phyloP scores from a whole-genome alignment of 2,888 invertebrate species.

The Archaeoteleia sp. region DNA sequence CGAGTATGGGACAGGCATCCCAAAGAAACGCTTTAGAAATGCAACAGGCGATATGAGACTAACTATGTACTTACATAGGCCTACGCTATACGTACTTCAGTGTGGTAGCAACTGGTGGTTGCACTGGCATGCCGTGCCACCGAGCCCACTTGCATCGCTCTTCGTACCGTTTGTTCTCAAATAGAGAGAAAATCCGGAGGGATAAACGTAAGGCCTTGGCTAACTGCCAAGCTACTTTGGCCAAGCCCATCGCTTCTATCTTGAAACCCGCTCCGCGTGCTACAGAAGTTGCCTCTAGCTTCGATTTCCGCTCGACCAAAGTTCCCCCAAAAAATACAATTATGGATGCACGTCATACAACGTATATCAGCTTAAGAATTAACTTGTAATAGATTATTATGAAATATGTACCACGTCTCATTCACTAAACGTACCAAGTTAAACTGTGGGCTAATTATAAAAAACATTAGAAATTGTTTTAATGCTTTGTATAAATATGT shows the following conservation, averaged over 20 bases:
- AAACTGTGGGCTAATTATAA: too few relatives aligned
- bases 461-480: too few relatives aligned
- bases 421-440: too few relatives aligned
- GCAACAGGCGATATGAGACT: conserved; percentile 73
- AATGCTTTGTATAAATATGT: too few relatives aligned
- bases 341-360: conserved; percentile 4
- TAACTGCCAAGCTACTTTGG: conserved; percentile 64
- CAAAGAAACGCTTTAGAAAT: conserved; percentile 67
- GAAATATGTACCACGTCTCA: too few relatives aligned
- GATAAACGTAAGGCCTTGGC: conserved; percentile 69
- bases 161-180: conserved; percentile 73
- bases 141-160: conserved; percentile 70
- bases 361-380: conserved; percentile 4
- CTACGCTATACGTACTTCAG: conserved; percentile 59
- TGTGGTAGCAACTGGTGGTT: conserved; percentile 75
- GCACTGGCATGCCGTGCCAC: conserved; percentile 68
- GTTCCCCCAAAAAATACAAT: conserved; percentile 10
- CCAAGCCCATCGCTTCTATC: conserved; percentile 31
- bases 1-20: conserved; percentile 53
- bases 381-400: too few relatives aligned
- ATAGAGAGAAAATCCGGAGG: conserved; percentile 72
- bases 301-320: conserved; percentile 4
- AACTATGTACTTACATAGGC: conserved; percentile 72
- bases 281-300: conserved; percentile 19
- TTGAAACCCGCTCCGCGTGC: conserved; percentile 16